These are phyloP conservation scores for Indicator maculatus DNA, from an alignment of 2,113 vertebrate species.

Conservation along the genomic window DNA sequence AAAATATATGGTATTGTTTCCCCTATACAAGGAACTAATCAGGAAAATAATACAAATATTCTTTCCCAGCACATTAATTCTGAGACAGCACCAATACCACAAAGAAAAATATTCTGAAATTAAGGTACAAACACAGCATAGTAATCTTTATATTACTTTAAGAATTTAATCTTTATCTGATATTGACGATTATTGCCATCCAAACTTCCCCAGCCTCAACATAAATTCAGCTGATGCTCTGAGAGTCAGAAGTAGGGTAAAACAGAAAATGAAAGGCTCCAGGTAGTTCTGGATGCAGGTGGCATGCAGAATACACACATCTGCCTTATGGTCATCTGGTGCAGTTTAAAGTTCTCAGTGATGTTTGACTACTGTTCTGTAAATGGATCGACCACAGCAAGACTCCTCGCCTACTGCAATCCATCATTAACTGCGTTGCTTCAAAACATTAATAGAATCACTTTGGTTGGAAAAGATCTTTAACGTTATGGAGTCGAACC, in stretches of 20 bases:
- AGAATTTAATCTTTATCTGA: slow-evolving; percentile 25
- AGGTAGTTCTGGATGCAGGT: slow-evolving; percentile 21
- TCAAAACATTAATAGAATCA: neutral
- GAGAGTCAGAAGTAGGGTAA: neutral
- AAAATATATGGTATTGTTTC: neutral
- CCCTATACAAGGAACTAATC: neutral
- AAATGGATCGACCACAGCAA: neutral
- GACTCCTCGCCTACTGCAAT: neutral
- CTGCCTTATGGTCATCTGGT: neutral
- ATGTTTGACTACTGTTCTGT: neutral
- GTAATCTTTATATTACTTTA: neutral
- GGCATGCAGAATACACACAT: neutral
- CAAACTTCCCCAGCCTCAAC: slow-evolving; percentile 15
- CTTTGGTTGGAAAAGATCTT: no score
- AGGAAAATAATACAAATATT: neutral
- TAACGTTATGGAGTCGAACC: no score
- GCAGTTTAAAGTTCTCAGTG: neutral
- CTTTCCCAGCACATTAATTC: slow-evolving; percentile 26
- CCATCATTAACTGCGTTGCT: neutral
- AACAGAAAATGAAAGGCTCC: slow-evolving; percentile 8
- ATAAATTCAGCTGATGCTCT: slow-evolving; percentile 11
- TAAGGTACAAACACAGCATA: slow-evolving; percentile 20
- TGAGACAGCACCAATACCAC: neutral
- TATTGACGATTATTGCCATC: neutral
- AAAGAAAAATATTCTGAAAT: slow-evolving; percentile 24